phyloP scores from a whole-genome alignment of 2,797 vertebrate species.

The Bradypus variegatus region DNA sequence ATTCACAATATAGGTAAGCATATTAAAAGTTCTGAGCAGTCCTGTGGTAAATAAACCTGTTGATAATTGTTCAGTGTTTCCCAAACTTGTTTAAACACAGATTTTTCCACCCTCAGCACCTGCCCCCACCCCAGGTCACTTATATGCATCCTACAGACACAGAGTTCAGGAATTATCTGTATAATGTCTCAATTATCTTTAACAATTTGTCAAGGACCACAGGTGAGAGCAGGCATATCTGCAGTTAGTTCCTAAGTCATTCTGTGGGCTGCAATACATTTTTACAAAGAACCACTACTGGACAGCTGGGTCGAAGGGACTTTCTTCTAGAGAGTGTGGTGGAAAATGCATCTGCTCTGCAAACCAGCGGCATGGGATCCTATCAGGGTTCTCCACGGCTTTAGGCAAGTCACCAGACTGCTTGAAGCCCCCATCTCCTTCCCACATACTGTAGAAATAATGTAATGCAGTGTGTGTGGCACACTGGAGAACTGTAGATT shows the following conservation, averaged over 20 bases:
- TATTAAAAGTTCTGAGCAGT: background rate
- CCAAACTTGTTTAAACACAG: background rate
- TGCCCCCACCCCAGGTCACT: background rate
- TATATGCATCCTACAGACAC: background rate
- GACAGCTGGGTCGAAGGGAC: background rate
- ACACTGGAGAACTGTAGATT: background rate
- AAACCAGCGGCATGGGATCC: background rate
- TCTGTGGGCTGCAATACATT: background rate
- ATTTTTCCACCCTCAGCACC: background rate
- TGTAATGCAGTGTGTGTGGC: accelerated
- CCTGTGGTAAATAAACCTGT: background rate
- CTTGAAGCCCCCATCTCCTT: background rate
- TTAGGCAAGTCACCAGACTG: background rate
- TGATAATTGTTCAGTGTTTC: background rate
- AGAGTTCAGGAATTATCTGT: background rate
- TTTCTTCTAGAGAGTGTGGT: background rate
- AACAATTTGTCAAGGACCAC: background rate
- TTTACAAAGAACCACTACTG: background rate
- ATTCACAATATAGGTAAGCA: background rate
- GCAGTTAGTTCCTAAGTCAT: background rate
- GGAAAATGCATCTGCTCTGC: background rate
- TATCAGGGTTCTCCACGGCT: background rate
- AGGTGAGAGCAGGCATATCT: background rate
- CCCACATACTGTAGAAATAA: background rate
- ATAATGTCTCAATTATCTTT: background rate